Percentiles rank a stretch among this genome's conserved stretches.
phyloP scores from a whole-genome alignment of 1,140 invertebrate genomes.

The Drosophila malerkotliana region DNA sequence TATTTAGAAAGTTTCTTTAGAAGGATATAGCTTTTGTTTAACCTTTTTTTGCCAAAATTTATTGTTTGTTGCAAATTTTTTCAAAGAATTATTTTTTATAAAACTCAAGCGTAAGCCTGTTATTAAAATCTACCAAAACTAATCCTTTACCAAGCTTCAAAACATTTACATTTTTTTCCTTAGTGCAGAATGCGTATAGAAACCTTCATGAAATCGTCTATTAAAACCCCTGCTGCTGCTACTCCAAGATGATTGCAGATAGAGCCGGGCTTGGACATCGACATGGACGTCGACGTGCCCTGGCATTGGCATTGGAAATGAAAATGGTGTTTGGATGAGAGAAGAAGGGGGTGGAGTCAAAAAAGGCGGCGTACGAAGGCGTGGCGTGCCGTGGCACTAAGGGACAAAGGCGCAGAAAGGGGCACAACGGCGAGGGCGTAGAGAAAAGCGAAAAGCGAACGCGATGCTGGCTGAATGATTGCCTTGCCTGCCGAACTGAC shows the following conservation, averaged over 20 bases:
- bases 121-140: not conserved
- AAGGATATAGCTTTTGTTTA: too few relatives aligned
- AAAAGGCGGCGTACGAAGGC: not conserved
- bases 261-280: conserved; percentile 26
- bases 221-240: conserved; percentile 54
- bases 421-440: not conserved
- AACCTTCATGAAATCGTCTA: conserved; percentile 50
- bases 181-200: conserved; percentile 30
- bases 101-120: too few relatives aligned
- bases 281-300: conserved; percentile 36
- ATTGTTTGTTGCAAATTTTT: too few relatives aligned
- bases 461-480: conserved; percentile 65
- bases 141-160: not conserved
- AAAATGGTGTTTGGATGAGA: conserved; percentile 22
- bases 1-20: too few relatives aligned
- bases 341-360: not conserved
- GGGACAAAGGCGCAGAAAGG: conserved; percentile 16
- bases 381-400: not conserved
- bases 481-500: conserved; percentile 70
- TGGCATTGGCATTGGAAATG: conserved; percentile 51
- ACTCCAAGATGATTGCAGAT: conserved; percentile 37
- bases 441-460: conserved; percentile 10
- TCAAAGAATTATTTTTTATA: not conserved
- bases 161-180: conserved; percentile 8
- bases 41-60: too few relatives aligned